Base-by-base conservation (phyloP, 1,140 invertebrate genomes). In the Calliphora vicina region DNA sequence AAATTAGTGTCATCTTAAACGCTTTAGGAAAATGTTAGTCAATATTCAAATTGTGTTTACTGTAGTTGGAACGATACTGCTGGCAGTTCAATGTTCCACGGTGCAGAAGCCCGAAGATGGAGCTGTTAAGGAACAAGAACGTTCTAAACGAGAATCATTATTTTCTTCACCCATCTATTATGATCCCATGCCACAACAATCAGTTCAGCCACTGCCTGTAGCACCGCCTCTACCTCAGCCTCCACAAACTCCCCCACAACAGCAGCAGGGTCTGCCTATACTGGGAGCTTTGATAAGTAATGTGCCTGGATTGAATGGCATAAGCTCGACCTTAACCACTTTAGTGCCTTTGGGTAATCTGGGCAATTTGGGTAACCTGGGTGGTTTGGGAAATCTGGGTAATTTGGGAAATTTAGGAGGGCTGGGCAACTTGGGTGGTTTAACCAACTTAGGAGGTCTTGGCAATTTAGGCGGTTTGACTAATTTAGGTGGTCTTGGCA, bases 401-500 rank as follows among this genome's bases (percentile, higher is more conserved):
- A 42, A 80, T 25, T n/a, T 87, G 5, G 82, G 82, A 0, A 82
- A 82, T 71, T 29, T 82, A 50, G 50, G 43, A 26, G 25, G 3
- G n/a, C 26, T 82, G 3, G 80, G 80, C 8, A 82, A 61, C 35
- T 67, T 67, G 8, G 57, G 57, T 20, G 20, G 57, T 10, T 71
- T 82, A 25, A 25, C 25, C 0, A 67, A 15, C 35, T 50, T 82
- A 26, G 80, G 80, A 8, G 57, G 23, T 71, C 23, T 67, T 6
- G 20, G 57, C 23, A n/a, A n/a, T 23, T 17, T 85, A 45, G 61
- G 61, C 6, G 42, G 23, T 61, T 76, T 88, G 83, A 86, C 87
- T 25, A 27, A 80, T 17, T n/a, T 87, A n/a, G 83, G 83, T 26
- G 23, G 85, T 81, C 15, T 86, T 45, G 86, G 86, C 50, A 57